Evolutionary conservation across 1,140 invertebrate genomes (phyloP).

Genomic region (Asbolus verrucosus): DNA sequence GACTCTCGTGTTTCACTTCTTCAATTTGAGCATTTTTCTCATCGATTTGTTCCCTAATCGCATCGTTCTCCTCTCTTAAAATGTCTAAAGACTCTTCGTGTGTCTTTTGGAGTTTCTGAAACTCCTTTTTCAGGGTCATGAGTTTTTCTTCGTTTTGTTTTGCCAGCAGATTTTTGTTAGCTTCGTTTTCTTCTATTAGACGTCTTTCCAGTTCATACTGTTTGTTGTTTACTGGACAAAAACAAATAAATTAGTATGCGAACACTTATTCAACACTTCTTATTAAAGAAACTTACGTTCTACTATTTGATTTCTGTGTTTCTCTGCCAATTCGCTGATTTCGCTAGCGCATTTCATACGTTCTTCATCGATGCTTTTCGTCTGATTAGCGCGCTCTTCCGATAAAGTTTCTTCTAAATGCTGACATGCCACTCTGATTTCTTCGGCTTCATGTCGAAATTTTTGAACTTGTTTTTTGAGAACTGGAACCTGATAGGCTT

Average conservation of each 20-base stretch:
- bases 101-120: constrained; percentile 59
- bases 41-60: constrained; percentile 63
- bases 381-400: constrained; percentile 65
- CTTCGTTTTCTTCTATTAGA: constrained; percentile 53
- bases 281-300: constrained; percentile 60
- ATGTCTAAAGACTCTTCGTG: constrained; percentile 62
- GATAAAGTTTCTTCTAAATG: constrained; percentile 68
- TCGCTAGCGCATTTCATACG: constrained; percentile 53
- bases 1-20: constrained; percentile 59
- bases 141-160: constrained; percentile 60
- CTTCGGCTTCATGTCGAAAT: constrained; percentile 68
- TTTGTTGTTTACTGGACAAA: constrained; percentile 59
- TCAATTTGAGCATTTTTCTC: constrained; percentile 61
- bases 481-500: constrained; percentile 70
- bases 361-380: constrained; percentile 60
- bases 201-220: constrained; percentile 55
- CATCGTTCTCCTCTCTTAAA: constrained; percentile 63
- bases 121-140: constrained; percentile 56
- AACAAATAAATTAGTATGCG: not conserved
- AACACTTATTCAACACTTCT: constrained; percentile 38
- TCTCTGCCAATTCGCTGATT: constrained; percentile 58
- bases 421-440: constrained; percentile 67
- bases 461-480: constrained; percentile 69
- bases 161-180: constrained; percentile 51
- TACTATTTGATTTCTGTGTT: constrained; percentile 58